Conservation (phyloP, 2,113 vertebrate genomes). For the Pagrus major region DNA sequence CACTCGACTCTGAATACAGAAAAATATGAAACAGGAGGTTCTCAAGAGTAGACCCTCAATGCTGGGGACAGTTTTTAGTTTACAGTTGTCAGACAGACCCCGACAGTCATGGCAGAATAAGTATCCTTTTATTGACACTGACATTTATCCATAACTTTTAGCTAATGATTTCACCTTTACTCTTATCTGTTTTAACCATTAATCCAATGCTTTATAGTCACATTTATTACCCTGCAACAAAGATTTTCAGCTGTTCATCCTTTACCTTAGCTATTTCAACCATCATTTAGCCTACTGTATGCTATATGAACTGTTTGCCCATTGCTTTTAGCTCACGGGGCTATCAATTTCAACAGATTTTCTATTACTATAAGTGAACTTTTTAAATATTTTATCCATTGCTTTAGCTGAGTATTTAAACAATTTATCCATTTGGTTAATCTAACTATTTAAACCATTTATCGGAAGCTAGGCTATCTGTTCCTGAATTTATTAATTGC, state of each 20-base stretch:
- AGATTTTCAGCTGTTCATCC: background rate
- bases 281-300: too few species aligned
- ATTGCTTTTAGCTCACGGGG: background rate
- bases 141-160: background rate
- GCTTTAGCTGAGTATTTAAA: too few species aligned
- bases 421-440: background rate
- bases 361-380: background rate
- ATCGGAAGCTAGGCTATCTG: background rate
- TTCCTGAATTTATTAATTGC: too few species aligned
- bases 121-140: background rate
- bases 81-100: background rate
- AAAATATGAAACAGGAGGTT: background rate
- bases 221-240: background rate
- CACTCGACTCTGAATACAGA: conserved; percentile 2
- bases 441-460: background rate
- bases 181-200: background rate
- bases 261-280: background rate
- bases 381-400: background rate
- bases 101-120: background rate
- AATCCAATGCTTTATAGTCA: background rate
- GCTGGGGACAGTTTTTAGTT: background rate
- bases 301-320: background rate
- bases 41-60: background rate
- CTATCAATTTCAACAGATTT: too few species aligned
- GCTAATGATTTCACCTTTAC: background rate